Evolutionary conservation across 2,888 invertebrate species (phyloP), one percentile per base, ranked within the genome.

Genomic region (Byasa hedistus): DNA sequence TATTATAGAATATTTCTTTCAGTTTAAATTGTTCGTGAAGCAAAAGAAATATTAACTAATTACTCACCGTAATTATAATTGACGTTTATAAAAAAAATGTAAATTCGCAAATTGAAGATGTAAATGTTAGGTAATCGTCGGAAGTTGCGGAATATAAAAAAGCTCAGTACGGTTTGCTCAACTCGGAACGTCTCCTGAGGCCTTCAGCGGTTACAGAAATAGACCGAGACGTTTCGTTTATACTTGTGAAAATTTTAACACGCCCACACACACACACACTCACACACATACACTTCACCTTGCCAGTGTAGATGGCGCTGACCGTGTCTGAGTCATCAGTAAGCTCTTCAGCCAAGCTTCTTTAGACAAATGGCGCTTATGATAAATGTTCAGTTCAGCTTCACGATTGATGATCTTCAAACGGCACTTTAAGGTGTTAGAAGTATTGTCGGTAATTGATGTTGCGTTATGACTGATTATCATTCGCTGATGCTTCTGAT

Each of bases 161-260:
- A 84, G 84, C 86, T 80, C 79, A 80, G 76, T 78, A 76, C 74
- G 75, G 70, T 72, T 71, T 71, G 75, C 74, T 75, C 68, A 61
- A 69, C 58, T 59, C 56, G 76, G 81, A 80, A 79, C 78, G 77
- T 76, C 75, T 80, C 79, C 74, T 76, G 84, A 84, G 89, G 89
- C 90, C 91, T 90, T 90, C 90, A 80, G 73, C 72, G 69, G 76
- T 76, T 84, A 87, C 89, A 81, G 80, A 90, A 91, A 91, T 91
- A 91, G 89, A 82, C 68, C 79, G 83, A 82, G 85, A 87, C 86
- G 86, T 86, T 88, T 87, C 87, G 85, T 88, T 87, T 88, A 87
- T 84, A 86, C 87, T 85, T 82, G 82, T 84, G 89, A 87, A 89
- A 84, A 83, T 85, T 85, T 84, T 84, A 85, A 89, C 85, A 89